Evolutionary conservation across 1,140 invertebrate species (phyloP).

Genomic region (Drosophila kepulauana): DNA sequence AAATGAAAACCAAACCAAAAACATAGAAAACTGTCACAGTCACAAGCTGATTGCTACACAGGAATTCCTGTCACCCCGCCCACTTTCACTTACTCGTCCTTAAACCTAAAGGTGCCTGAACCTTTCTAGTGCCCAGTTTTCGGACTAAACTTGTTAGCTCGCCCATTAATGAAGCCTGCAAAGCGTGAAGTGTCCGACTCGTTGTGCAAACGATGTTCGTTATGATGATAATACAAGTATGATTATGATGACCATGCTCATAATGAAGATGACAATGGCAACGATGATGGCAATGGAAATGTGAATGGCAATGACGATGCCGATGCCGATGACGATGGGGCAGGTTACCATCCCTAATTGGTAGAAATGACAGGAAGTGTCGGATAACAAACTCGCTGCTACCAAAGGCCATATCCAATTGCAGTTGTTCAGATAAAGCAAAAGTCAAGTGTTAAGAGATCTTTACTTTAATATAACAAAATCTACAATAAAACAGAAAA

Average conservation of each 20-base stretch:
- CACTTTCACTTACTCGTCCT: background rate
- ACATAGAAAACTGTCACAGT: conserved; percentile 52
- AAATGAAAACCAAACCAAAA: conserved; percentile 68
- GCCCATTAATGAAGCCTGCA: conserved; percentile 13
- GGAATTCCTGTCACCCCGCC: conserved; percentile 58
- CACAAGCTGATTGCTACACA: conserved; percentile 66
- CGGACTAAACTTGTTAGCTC: conserved; percentile 9
- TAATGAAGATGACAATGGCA: background rate
- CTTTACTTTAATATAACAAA: background rate
- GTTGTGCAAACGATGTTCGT: conserved; percentile 1
- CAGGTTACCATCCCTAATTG: conserved; percentile 31
- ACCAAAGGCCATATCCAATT: background rate
- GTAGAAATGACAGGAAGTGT: conserved; percentile 28
- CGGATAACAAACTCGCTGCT: conserved; percentile 14
- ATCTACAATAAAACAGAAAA: background rate
- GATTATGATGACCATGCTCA: conserved; percentile 13
- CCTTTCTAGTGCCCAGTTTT: background rate
- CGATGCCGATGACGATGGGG: conserved; percentile 2
- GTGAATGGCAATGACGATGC: background rate
- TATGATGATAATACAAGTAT: conserved; percentile 7
- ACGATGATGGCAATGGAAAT: background rate
- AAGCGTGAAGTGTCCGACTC: conserved; percentile 11
- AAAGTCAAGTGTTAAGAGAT: background rate
- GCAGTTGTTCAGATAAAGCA: background rate
- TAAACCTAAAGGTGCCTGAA: background rate